Base-by-base conservation (phyloP, 2,797 vertebrate species). In the Oryzias dopingdopingensis region DNA sequence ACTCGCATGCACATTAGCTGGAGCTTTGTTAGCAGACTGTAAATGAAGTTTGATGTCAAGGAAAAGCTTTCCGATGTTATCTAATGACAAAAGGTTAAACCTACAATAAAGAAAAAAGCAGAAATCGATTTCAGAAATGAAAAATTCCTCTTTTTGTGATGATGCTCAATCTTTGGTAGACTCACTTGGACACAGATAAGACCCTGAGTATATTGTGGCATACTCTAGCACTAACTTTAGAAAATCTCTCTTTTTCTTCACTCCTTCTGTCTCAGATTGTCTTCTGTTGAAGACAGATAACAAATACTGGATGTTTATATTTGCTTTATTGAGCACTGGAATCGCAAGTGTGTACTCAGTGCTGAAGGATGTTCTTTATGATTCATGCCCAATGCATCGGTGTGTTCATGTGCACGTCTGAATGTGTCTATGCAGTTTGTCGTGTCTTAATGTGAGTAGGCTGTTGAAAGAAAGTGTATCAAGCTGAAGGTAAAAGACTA, bases 291-390 rank as follows among this genome's bases (percentile, higher is more conserved):
- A 89, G 83, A 86, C 80, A 67, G 88, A 91, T 88, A 86, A 83
- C 79, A 13, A 59, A 52, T 78, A 79, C 79, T 67, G 67, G 69
- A 80, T 76, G 79, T 82, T 87, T 89, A 81, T 84, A 82, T 86
- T 87, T 88, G 83, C 83, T 88, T 84, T 89, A 89, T 89, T 84
- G 86, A 88, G 84, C 76, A 63, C 85, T 76, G 66, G 80, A 86
- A 81, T 79, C 80, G 73, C 79, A 70, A 74, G 70, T 84, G 74
- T 84, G 74, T 84, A 72, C 86, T 83, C 83, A 71, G 62, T 14
- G 44, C 71, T 81, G 86, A 87, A 86, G 75, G 83, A 88, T 86
- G 80, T 77, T 71, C 53, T 74, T 73, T 63, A 76, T 75, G 70
- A 81, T 69, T 72, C 49, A 6, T 79, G 71, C 62, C 70, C 76